A percentile compares a stretch with the other conserved stretches of the same genome.
These are phyloP conservation scores for cat (Felis catus) DNA, from an alignment of 2,113 vertebrate genomes.

Conservation along the genomic window DNA sequence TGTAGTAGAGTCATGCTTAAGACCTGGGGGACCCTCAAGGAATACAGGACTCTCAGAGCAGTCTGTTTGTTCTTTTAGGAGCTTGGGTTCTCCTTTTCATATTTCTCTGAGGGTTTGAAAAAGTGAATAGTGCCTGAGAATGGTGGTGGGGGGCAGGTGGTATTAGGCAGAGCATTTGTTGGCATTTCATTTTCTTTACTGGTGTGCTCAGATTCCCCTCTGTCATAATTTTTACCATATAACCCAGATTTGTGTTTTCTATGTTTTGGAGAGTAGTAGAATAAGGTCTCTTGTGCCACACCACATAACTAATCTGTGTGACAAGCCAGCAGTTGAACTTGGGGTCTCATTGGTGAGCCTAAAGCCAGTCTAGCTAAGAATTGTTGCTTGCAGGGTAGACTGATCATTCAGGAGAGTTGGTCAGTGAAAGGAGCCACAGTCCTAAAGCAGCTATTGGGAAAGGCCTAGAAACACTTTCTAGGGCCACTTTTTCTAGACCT, in stretches of 20 bases:
- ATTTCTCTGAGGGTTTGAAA: not conserved
- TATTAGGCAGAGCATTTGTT: not conserved
- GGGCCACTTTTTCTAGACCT: not conserved
- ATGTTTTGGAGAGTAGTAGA: not conserved
- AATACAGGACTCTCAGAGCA: not conserved
- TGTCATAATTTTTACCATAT: not conserved
- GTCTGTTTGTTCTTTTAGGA: not conserved
- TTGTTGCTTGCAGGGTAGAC: not conserved
- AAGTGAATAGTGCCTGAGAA: not conserved
- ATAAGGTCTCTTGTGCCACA: not conserved
- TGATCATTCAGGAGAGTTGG: not conserved
- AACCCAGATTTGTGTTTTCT: not conserved
- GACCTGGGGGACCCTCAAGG: not conserved
- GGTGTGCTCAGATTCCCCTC: not conserved
- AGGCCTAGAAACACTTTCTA: not conserved
- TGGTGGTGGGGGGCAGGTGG: not conserved
- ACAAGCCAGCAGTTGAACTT: not conserved
- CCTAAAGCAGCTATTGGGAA: not conserved
- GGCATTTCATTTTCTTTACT: not conserved
- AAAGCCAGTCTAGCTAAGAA: not conserved
- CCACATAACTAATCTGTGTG: not conserved
- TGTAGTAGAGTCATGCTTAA: not conserved
- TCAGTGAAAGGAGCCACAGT: not conserved
- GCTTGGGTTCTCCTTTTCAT: not conserved
- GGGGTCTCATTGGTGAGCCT: not conserved